Conservation (phyloP, 2,113 vertebrate genomes). For the Halcyon senegalensis region DNA sequence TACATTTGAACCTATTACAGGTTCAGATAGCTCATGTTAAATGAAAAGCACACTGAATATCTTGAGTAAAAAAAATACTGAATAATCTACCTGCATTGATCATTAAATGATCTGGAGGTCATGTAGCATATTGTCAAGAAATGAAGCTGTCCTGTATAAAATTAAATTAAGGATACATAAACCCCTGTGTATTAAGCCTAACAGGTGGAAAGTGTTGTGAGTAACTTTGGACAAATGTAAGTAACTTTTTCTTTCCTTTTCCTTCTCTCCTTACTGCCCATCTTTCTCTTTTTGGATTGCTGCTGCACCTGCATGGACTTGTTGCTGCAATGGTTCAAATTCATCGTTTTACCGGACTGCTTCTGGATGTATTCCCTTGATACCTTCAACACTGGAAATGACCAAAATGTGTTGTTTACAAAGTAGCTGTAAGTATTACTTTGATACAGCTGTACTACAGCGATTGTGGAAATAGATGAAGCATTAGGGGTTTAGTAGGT, state of each 20-base stretch:
- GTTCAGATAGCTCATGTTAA: not conserved
- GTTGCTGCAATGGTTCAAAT: constrained; percentile 43
- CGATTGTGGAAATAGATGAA: not conserved
- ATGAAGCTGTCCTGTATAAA: not conserved
- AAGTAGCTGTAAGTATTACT: constrained; percentile 93
- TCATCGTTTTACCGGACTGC: not conserved
- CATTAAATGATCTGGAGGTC: not conserved
- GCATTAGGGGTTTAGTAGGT: not conserved
- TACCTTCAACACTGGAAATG: constrained; percentile 67
- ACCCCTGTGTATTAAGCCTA: not conserved
- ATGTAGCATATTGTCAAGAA: not conserved
- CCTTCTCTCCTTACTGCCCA: not conserved
- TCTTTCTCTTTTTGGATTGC: constrained; percentile 47
- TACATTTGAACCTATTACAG: not conserved
- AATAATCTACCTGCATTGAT: not conserved
- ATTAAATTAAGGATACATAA: not conserved
- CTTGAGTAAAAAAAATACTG: not conserved
- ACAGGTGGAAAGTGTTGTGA: not conserved
- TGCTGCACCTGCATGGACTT: constrained; percentile 12
- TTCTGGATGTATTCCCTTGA: constrained; percentile 17
- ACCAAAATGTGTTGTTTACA: constrained; percentile 71
- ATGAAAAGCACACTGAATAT: not conserved
- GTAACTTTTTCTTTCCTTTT: constrained; percentile 72
- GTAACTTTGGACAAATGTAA: constrained; percentile 72
- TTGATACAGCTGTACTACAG: not conserved